phyloP scores from a whole-genome alignment of 2,888 invertebrate species.

The Dyspetes luteomarginatus region DNA sequence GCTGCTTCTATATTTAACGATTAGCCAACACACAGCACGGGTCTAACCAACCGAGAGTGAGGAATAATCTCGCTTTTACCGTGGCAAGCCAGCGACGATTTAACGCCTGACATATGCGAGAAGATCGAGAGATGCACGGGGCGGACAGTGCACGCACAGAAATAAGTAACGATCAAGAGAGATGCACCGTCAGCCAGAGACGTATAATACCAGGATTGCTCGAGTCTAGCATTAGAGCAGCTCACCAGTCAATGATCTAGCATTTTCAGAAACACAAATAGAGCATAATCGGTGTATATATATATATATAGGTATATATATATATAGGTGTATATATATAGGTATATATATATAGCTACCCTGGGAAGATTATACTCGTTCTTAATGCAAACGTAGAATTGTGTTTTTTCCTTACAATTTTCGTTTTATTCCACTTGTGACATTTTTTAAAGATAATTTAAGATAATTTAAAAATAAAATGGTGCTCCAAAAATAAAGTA shows the following conservation, averaged over 20 bases:
- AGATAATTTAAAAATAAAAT: too few relatives aligned
- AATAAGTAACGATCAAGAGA: conserved; percentile 29
- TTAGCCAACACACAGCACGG: conserved; percentile 68
- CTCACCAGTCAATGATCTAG: conserved; percentile 43
- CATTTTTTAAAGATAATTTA: too few relatives aligned
- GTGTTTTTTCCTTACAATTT: too few relatives aligned
- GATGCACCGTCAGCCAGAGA: conserved; percentile 21
- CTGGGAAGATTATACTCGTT: not conserved
- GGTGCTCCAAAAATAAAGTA: too few relatives aligned
- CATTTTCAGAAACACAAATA: conserved; percentile 50
- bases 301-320: not conserved
- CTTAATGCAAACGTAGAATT: not conserved
- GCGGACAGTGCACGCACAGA: conserved; percentile 41
- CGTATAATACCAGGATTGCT: conserved; percentile 43
- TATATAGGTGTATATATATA: too few relatives aligned
- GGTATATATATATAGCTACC: not conserved
- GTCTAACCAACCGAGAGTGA: conserved; percentile 16
- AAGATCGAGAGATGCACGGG: conserved; percentile 15
- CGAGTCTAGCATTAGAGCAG: conserved; percentile 51
- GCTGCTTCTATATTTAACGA: conserved; percentile 73
- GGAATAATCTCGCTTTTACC: conserved; percentile 46
- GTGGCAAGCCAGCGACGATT: conserved; percentile 48
- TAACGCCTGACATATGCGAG: conserved; percentile 55
- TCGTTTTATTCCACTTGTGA: too few relatives aligned
- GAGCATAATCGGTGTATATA: conserved; percentile 7